Evolutionary conservation across 2,797 vertebrate genomes (phyloP).

Genomic region (Pitangus sulphuratus): DNA sequence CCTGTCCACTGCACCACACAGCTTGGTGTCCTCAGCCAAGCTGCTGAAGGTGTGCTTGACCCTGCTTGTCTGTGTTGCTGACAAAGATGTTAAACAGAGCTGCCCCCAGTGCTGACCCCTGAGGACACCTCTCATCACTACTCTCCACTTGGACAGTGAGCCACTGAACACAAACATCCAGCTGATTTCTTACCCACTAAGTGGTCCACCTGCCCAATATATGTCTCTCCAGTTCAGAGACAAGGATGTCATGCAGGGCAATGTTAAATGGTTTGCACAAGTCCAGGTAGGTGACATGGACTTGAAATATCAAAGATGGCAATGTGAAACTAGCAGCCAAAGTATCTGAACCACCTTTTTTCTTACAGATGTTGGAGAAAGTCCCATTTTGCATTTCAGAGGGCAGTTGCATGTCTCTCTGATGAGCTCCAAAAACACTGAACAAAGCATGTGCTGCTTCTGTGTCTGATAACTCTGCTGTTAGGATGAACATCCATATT

Average conservation of each 20-base stretch:
- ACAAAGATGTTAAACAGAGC: not conserved
- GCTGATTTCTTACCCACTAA: not conserved
- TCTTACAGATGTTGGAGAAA: not conserved
- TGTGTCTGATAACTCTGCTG: not conserved
- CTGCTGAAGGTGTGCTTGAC: fast-evolving
- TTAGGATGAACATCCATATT: not conserved
- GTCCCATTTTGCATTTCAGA: not conserved
- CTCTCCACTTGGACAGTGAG: fast-evolving
- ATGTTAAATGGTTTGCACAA: not conserved
- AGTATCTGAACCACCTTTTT: not conserved
- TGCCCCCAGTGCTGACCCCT: too few species aligned
- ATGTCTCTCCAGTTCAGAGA: not conserved
- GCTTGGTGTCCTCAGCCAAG: too few species aligned
- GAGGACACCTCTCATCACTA: fast-evolving
- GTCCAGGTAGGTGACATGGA: not conserved
- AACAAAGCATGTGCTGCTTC: not conserved
- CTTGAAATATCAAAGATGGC: not conserved
- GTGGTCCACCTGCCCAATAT: not conserved
- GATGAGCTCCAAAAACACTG: not conserved
- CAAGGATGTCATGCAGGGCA: not conserved
- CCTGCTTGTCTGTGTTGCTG: not conserved
- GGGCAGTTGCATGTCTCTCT: not conserved
- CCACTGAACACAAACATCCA: fast-evolving
- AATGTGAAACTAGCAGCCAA: not conserved
- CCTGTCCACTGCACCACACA: not conserved